Conservation (phyloP, 2,113 vertebrate genomes). For the Tonatia bakeri region DNA sequence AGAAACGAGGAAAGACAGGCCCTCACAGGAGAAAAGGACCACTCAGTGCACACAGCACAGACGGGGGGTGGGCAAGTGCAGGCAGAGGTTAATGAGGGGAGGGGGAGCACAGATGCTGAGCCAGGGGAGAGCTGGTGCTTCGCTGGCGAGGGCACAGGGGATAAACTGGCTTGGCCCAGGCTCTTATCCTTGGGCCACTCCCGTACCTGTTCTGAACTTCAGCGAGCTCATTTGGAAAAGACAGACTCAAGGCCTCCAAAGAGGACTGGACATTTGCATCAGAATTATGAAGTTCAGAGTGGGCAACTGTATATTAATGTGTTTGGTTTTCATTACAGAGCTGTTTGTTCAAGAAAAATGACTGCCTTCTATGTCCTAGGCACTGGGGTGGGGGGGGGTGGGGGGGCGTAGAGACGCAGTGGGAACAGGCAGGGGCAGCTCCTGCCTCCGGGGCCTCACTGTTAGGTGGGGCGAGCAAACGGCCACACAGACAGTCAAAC, state of each 20-base stretch:
- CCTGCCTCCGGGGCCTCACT: not conserved
- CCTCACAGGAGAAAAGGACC: not conserved
- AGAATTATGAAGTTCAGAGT: not conserved
- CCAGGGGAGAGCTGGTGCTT: not conserved
- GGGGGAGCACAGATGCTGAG: not conserved
- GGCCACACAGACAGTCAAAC: not conserved
- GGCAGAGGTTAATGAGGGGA: not conserved
- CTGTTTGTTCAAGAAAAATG: not conserved
- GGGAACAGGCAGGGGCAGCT: not conserved
- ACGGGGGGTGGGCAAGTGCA: not conserved
- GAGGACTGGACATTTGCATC: not conserved
- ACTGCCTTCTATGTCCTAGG: not conserved
- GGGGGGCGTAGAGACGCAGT: not conserved
- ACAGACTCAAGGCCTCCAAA: not conserved
- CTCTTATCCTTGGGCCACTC: not conserved
- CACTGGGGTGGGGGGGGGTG: not conserved
- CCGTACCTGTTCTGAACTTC: not conserved
- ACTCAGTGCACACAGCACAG: not conserved
- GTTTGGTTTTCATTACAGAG: constrained; percentile 24
- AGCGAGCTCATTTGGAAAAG: not conserved
- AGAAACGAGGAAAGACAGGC: not conserved
- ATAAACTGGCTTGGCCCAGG: not conserved
- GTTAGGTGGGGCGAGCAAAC: not conserved
- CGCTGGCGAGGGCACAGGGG: not conserved
- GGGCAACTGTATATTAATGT: not conserved